These are phyloP conservation scores for Gastracanthus pulcherrimus DNA, from an alignment of 2,888 invertebrate genomes.

Conservation along the genomic window DNA sequence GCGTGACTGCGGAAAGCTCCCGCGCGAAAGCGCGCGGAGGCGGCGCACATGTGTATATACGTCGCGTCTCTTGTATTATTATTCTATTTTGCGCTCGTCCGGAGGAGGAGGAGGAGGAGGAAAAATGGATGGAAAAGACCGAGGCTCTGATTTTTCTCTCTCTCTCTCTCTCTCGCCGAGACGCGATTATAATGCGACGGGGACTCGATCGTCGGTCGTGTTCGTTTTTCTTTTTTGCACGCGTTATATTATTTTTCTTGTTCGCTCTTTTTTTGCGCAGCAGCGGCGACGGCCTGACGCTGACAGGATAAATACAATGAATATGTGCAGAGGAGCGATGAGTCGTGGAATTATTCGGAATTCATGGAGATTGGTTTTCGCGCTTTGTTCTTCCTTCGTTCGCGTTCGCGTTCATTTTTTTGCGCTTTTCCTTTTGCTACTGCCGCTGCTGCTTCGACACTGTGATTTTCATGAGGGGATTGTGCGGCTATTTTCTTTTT, in stretches of 20 bases:
- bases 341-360: constrained; percentile 55
- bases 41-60: too few species aligned
- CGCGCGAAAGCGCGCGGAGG: too few species aligned
- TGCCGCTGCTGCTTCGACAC: not conserved
- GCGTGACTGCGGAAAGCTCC: constrained; percentile 25
- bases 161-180: not conserved
- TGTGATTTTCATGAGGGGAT: constrained; percentile 13
- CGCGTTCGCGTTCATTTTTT: not conserved
- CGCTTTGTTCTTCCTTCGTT: constrained; percentile 35
- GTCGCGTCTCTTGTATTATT: not conserved
- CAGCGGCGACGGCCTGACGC: constrained; percentile 27
- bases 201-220: constrained; percentile 36
- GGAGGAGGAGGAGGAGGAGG: constrained; percentile 4
- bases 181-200: constrained; percentile 51
- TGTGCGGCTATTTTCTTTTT: not conserved
- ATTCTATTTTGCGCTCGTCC: constrained; percentile 50
- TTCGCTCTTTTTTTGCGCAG: constrained; percentile 19
- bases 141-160: not conserved
- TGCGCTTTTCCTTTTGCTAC: not conserved
- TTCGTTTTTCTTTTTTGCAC: constrained; percentile 53
- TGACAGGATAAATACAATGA: constrained; percentile 55
- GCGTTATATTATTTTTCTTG: constrained; percentile 53
- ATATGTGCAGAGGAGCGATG: constrained; percentile 55
- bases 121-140: not conserved
- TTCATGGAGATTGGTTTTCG: constrained; percentile 55